Evolutionary conservation across 1,140 invertebrate species (phyloP), one percentile per base, ranked within the genome.

Genomic region (Theocolax elegans): DNA sequence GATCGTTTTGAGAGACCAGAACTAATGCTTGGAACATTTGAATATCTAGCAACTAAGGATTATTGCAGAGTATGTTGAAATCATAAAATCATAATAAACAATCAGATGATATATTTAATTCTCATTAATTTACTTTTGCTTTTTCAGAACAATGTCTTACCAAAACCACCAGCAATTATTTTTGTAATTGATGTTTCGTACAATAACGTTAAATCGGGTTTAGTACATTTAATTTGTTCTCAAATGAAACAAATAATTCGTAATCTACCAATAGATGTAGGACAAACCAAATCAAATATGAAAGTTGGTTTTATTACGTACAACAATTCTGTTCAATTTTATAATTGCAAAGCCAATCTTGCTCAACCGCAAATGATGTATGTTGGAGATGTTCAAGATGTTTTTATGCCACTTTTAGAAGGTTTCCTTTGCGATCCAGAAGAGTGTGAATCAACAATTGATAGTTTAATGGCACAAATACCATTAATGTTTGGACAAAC

Each of bases 111-210:
- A 62, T 19, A 60, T 56, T 59, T 25, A 44, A 64, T 12, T 58
- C n/a, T n/a, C n/a, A n/a, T n/a, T 38, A 64, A 59, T 60, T 40
- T 49, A 29, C 44, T 72, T 56, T 64, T 42, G 40, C 13, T 48
- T 48, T 58, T 71, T 70, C 83, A 96, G 93, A 95, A 98, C 80
- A 95, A 96, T 79, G 87, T 87, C 46, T 87, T 94, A 19, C 97
- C 97, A 0, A 96, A 97, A 80, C 91, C 96, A 68, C 98, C 98
- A 58, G 97, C 96, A 3, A 91, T 98, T 72, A 93, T 99, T 71
- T 99, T 99, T 83, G 89, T 99, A 62, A 93, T 99, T 69, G 98
- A 99, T 85, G 98, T 99, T 1, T 98, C 96, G 0, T 99, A 99
- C 83, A 98, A 98, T 80, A 94, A 94, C 75, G 88, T 99, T 3